Percentiles rank a stretch among this genome's conserved stretches.
Evolutionary conservation across 1,140 invertebrate species (phyloP).

Genomic region (Eumaeus atala): DNA sequence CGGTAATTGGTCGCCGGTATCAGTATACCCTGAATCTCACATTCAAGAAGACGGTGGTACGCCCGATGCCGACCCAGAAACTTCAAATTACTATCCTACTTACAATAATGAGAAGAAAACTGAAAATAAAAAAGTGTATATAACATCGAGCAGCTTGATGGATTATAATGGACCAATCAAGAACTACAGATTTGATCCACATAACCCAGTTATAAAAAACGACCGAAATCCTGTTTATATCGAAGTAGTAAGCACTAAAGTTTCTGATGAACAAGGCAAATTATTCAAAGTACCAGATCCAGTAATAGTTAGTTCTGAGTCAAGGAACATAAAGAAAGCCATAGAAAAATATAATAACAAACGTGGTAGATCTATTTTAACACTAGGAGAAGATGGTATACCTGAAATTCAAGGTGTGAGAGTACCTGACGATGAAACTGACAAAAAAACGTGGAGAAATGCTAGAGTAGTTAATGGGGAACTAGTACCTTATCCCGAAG

Average conservation of each 20-base stretch:
- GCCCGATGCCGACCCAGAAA: slow-evolving; percentile 53
- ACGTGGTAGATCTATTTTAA: slow-evolving; percentile 73
- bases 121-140: slow-evolving; percentile 69
- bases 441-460: slow-evolving; percentile 89
- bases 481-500: slow-evolving; percentile 80
- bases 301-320: slow-evolving; percentile 78
- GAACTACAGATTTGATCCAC: slow-evolving; percentile 59
- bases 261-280: slow-evolving; percentile 59
- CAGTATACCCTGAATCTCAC: slow-evolving; percentile 65
- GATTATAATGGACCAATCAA: slow-evolving; percentile 60
- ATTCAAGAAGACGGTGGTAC: slow-evolving; percentile 59
- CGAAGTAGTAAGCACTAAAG: slow-evolving; percentile 71
- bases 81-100: slow-evolving; percentile 58
- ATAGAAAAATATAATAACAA: slow-evolving; percentile 67
- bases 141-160: slow-evolving; percentile 64
- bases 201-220: slow-evolving; percentile 70
- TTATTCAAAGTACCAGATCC: slow-evolving; percentile 77
- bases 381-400: slow-evolving; percentile 81
- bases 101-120: slow-evolving; percentile 63
- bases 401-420: slow-evolving; percentile 86
- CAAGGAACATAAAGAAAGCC: slow-evolving; percentile 76
- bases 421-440: slow-evolving; percentile 87
- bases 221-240: slow-evolving; percentile 72
- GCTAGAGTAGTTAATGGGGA: slow-evolving; percentile 89
- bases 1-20: slow-evolving; percentile 72